These are phyloP conservation scores for Chirona hameri DNA, from an alignment of 2,888 invertebrate species.

Conservation along the genomic window DNA sequence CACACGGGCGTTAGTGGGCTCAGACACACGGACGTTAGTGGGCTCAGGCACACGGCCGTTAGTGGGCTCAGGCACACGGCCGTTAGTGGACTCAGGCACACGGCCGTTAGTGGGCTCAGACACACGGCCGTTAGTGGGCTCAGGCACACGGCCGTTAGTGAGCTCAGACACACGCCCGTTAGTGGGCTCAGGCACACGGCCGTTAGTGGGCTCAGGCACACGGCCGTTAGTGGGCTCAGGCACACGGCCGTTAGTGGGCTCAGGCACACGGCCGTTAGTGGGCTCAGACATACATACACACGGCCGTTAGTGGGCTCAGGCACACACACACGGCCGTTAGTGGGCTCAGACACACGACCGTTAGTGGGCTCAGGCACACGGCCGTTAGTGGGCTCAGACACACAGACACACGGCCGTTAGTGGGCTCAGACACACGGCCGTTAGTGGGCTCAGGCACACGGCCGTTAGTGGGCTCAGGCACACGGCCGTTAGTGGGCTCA, in stretches of 20 bases:
- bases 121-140: slow-evolving; percentile 12
- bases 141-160: too few species aligned
- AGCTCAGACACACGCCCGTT: slow-evolving; percentile 31
- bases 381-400: too few species aligned
- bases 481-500: background rate
- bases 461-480: too few species aligned
- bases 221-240: too few species aligned
- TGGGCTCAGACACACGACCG: background rate
- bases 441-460: background rate
- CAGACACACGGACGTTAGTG: too few species aligned
- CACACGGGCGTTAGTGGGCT: too few species aligned
- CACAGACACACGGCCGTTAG: slow-evolving; percentile 34
- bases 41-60: slow-evolving; percentile 31
- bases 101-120: background rate
- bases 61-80: background rate
- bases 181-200: slow-evolving; percentile 30
- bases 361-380: too few species aligned
- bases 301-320: background rate
- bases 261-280: slow-evolving; percentile 30
- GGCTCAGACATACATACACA: background rate
- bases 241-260: background rate
- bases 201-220: background rate
- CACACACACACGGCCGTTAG: slow-evolving; percentile 34
- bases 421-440: too few species aligned
- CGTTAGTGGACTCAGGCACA: too few species aligned